A percentile compares a stretch with the other conserved stretches of the same genome.
Conservation (phyloP, 2,797 vertebrate species). For the Gouania willdenowi region DNA sequence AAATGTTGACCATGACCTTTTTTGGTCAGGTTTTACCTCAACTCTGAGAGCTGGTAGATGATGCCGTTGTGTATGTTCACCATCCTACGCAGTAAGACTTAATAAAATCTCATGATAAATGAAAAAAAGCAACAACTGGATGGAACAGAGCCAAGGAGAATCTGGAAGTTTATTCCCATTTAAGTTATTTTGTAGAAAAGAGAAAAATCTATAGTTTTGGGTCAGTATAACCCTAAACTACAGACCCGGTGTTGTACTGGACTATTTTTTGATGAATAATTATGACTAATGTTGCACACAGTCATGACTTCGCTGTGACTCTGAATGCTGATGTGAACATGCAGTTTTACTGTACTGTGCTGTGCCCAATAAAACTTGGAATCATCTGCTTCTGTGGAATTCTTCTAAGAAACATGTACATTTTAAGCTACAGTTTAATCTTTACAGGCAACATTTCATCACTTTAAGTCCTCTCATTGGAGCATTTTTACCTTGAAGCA, state of each 20-base stretch:
- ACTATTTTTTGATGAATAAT: conserved; percentile 16
- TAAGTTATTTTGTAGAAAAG: background rate
- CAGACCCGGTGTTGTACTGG: no score
- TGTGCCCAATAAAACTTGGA: conserved; percentile 65
- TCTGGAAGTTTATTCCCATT: no score
- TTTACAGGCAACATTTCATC: no score
- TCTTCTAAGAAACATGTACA: no score
- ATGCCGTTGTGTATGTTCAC: no score
- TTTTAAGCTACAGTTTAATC: no score
- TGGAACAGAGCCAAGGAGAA: no score
- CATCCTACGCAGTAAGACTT: no score
- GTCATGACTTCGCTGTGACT: conserved; percentile 12
- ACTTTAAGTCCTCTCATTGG: background rate
- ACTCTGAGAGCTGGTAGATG: conserved; percentile 14
- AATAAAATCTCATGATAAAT: no score
- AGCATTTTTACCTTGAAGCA: conserved; percentile 4
- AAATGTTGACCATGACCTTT: conserved; percentile 44
- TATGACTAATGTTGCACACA: conserved; percentile 6
- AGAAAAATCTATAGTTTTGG: background rate
- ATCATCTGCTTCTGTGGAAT: conserved; percentile 39
- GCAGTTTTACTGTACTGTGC: conserved; percentile 39
- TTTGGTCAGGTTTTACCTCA: conserved; percentile 40
- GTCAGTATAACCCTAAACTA: no score
- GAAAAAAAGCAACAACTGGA: no score
- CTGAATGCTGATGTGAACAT: conserved; percentile 48